Base-by-base conservation (phyloP, 2,113 vertebrate genomes). In the human region DNA sequence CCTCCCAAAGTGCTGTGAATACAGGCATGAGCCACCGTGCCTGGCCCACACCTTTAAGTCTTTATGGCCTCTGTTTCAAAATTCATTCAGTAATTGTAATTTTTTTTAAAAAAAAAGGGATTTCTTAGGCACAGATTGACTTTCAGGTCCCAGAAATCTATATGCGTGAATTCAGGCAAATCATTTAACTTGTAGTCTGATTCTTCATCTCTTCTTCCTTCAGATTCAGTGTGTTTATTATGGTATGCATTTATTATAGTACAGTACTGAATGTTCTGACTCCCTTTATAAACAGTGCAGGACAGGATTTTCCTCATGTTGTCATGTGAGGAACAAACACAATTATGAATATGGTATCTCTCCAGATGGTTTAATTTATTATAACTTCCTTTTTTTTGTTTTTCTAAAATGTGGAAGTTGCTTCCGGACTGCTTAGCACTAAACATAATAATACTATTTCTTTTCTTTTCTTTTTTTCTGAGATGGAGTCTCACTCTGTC, bases 361-460 rank as follows among this genome's bases (percentile, higher is more conserved):
- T 85, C 76, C n/a, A 85, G 70, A 80, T 38, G n/a, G 38, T n/a
- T 87, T 35, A 8, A 38, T 76, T 85, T 85, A 94, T 14, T 78
- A 66, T 85, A 91, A 84, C 12, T 89, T 91, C 30, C 4, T 45
- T 68, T 66, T 25, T 61, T 22, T 32, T 55, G 7, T 81, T 93
- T 93, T 82, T 48, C 87, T 94, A 81, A 78, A 96, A 85, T 38
- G 32, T 38, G 22, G 13, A 61, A 72, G 23, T 78, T 90, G 25
- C 52, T 66, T 81, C 32, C 64, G n/a, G 59, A 94, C 68, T 75
- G 57, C 35, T 76, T 81, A 79, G 96, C 32, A 64, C 11, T 27
- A 50, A 70, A 82, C 66, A 16, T 52, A 82, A 59, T 59, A 59
- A 59, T 59, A 59, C 57, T 59, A 59, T 59, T 23, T 57, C 55